phyloP scores from a whole-genome alignment of 2,888 invertebrate species.

The Hypomecis punctinalis region DNA sequence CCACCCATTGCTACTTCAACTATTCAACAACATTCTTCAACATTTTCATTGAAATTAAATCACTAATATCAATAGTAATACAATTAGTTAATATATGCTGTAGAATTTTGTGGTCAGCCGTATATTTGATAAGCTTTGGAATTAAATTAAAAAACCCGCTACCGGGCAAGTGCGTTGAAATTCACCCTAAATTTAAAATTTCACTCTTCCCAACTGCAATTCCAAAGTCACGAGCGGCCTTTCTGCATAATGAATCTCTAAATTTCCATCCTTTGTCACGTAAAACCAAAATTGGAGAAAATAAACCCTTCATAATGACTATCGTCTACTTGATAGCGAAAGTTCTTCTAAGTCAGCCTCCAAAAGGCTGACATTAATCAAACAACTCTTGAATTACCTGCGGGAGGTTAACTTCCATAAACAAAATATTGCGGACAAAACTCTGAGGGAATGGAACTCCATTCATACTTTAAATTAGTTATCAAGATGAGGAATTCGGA shows the following conservation, averaged over 20 bases:
- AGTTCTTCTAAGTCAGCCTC: constrained; percentile 36
- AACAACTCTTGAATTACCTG: constrained; percentile 54
- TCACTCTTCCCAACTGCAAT: constrained; percentile 16
- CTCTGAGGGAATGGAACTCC: constrained; percentile 44
- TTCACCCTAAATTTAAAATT: constrained; percentile 11
- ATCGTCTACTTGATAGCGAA: constrained; percentile 43
- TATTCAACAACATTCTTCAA: too few relatives aligned
- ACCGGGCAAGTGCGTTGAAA: neutral
- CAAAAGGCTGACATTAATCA: constrained; percentile 53
- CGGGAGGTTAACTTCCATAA: constrained; percentile 50
- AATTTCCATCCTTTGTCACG: constrained; percentile 31
- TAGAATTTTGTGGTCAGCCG: too few relatives aligned
- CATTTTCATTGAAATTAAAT: too few relatives aligned
- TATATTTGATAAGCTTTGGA: too few relatives aligned
- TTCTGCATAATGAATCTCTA: constrained; percentile 28
- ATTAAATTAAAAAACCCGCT: neutral
- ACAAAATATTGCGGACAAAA: constrained; percentile 52
- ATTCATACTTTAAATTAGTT: constrained; percentile 51
- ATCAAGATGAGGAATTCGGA: constrained; percentile 37
- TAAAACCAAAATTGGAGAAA: constrained; percentile 32
- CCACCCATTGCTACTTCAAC: too few relatives aligned
- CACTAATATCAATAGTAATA: too few relatives aligned
- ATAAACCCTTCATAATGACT: constrained; percentile 39
- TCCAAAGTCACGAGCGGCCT: constrained; percentile 16
- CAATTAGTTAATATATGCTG: too few relatives aligned